Base-by-base conservation (phyloP, 2,113 vertebrate genomes). In the Rhegmatorhina hoffmannsi region DNA sequence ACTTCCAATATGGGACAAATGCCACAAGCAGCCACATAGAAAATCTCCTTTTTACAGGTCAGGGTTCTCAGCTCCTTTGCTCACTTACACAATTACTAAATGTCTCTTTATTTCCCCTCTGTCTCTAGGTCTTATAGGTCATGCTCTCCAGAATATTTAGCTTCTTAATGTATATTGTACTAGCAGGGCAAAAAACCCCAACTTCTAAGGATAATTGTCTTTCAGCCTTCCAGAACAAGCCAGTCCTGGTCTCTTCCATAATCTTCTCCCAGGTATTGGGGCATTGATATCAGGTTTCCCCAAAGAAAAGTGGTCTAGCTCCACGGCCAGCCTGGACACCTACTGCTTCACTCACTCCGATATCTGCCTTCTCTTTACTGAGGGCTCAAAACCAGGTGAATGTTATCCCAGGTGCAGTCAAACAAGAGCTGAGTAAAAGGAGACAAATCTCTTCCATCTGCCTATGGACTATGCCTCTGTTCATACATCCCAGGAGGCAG, bases 321-420 rank as follows among this genome's bases (percentile, higher is more conserved):
- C 34, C 34, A 26, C 19, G 17, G 33, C 11, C 47, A 67, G 31
- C 50, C 28, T 49, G 36, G 31, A 28, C 9, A 49, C 18, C 38
- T 38, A 33, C 19, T 1, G 2, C 49, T 73, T 59, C n/a, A 38
- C 26, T 34, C 40, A 18, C 56, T 50, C 52, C 6, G 18, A 7
- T 2, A 21, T 0, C 0, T 53, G 44, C 9, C 17, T 7, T 7
- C 62, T 52, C 72, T 73, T 63, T 13, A 76, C 21, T 12, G n/a
- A 31, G 8, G 20, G 7, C 12, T 53, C 18, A 85, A 82, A 78
- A 64, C 1, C 1, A 1, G 9, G 52, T 62, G 46, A 13, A 15
- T 4, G 2, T n/a, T 56, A 72, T 33, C 34, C 34, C 44, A 89
- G 38, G 31, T 8, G 18, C 23, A 34, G 26, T 26, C 44, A 56